Base-by-base conservation (phyloP, 2,888 invertebrate species). In the Brachynemurus nebulosus region DNA sequence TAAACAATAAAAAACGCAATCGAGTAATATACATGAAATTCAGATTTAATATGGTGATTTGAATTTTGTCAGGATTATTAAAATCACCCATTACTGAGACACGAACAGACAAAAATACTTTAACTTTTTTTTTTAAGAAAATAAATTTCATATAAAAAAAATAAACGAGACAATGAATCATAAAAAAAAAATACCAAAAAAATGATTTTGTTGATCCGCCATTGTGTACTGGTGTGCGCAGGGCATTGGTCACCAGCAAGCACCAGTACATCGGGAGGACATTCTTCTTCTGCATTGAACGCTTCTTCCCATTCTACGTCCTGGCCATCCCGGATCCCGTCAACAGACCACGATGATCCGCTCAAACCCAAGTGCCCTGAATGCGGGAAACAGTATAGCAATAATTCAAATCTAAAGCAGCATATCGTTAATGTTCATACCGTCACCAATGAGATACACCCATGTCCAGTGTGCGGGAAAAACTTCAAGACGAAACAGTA, bases 401-500 rank as follows among this genome's bases (percentile, higher is more conserved):
- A 76, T 68, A 74, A 74, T 62, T 74, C 76, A 62, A 78, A 78
- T 65, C 70, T 78, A 53, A 77, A 77, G 65, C 78, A 78, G 61
- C 78, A 78, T 67, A 71, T 77, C 57, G 72, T 74, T 55, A 78
- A 78, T 67, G 76, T 78, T 55, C 78, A 78, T 66, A 71, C 76
- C 50, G 70, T 75, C 52, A 69, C 71, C 57, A 70, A 68, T 45
- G 70, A 70, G 54, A 69, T 70, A 61, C 73, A 76, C 64, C 66
- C 68, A 53, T 77, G 78, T 62, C 69, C 74, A 60, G 70, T 76
- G 52, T 78, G 78, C 67, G 70, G 65, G 60, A 77, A 77, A 63
- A 71, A 69, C 57, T 78, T 78, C 70, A 78, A 78, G 67, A 78
- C 78, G 51, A 75, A 76, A 64, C 78, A 78, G 65, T 78, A 78